Evolutionary conservation across 2,888 invertebrate genomes (phyloP).

Genomic region (Emesis furor): DNA sequence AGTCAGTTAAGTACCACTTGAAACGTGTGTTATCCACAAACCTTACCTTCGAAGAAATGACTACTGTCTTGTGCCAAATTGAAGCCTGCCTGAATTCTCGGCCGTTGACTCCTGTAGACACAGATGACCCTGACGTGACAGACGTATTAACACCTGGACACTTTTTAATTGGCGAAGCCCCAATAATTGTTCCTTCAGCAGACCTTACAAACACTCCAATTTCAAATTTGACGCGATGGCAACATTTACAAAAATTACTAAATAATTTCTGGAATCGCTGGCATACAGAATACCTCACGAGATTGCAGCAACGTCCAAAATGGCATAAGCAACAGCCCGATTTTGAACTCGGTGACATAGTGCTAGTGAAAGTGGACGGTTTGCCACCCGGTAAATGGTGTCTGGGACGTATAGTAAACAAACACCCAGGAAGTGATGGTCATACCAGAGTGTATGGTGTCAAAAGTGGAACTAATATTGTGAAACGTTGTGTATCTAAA

Average conservation of each 20-base stretch:
- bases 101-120: slow-evolving; percentile 32
- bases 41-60: slow-evolving; percentile 60
- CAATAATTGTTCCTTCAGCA: background rate
- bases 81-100: slow-evolving; percentile 67
- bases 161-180: slow-evolving; percentile 25
- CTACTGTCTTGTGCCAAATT: slow-evolving; percentile 58
- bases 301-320: background rate
- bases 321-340: background rate
- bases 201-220: background rate
- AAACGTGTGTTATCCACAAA: slow-evolving; percentile 43
- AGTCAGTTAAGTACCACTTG: slow-evolving; percentile 52
- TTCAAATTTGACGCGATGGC: slow-evolving; percentile 20
- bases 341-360: background rate
- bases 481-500: background rate
- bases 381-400: background rate
- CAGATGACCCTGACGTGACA: background rate
- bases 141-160: slow-evolving; percentile 15
- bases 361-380: background rate
- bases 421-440: background rate
- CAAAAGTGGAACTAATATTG: background rate
- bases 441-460: background rate
- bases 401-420: background rate
- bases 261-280: slow-evolving; percentile 30
- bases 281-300: background rate
- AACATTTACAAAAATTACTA: slow-evolving; percentile 28